Base-by-base conservation (phyloP, 2,113 vertebrate genomes). In the Felis chaus region DNA sequence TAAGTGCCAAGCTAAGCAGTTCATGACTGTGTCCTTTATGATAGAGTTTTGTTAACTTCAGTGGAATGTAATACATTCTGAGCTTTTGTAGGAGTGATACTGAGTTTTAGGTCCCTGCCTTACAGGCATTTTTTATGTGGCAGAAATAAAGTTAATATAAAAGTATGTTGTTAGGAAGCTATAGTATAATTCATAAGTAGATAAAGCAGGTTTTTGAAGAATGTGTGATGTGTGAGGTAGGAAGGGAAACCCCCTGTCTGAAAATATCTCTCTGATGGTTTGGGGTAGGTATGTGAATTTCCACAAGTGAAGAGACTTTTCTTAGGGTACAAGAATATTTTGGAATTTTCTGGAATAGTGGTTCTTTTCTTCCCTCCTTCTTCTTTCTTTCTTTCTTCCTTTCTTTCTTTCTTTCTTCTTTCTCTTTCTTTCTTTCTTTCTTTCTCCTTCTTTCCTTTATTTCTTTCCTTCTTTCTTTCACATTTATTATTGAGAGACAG, bases 31-130 rank as follows among this genome's bases (percentile, higher is more conserved):
- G 25, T 89, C 4, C 50, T 89, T 84, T 89, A 36, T 7, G 5
- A 95, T 2, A 36, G 82, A 4, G 57, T 86, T 96, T 93, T 93
- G 71, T 91, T 93, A 81, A 97, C 25, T 48, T 91, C 33, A 71
- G 55, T 92, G 74, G 88, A 90, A 92, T 94, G 68, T 18, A 74
- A 12, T 95, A 73, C 96, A 86, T 74, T 89, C 27, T 78, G 55
- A 79, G 27, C 5, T 97, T 96, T 94, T 74, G 29, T 73, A n/a
- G 83, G 15, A 78, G 13, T 53, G 19, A 31, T 69, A 78, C 16
- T 10, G 36, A 82, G 15, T 41, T 94, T 91, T 80, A 68, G 27
- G 41, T 85, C 29, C 36, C 41, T 65, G 82, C 12, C 10, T 85
- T 85, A 13, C 41, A 91, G 36, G 10, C 36, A n/a, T 90, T 79